Evolutionary conservation across 2,797 vertebrate species (phyloP).

Genomic region (Brachyrhaphis roseni): DNA sequence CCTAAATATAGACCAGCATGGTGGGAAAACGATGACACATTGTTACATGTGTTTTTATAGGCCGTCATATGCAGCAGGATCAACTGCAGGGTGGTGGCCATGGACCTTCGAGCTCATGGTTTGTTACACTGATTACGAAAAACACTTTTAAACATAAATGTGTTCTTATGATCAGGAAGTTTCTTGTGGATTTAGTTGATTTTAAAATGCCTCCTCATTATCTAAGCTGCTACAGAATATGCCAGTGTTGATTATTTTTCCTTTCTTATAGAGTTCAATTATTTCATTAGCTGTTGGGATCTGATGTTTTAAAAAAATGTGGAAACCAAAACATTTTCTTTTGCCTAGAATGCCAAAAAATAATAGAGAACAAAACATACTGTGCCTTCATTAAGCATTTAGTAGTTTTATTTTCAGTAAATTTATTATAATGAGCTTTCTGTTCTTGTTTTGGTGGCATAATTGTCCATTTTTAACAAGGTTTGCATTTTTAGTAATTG

Average conservation of each 20-base stretch:
- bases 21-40: background rate
- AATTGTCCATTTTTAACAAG: background rate
- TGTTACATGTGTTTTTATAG: conserved; percentile 74
- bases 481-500: background rate
- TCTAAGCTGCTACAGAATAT: background rate
- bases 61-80: conserved; percentile 92
- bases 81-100: conserved; percentile 92
- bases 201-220: background rate
- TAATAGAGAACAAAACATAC: background rate
- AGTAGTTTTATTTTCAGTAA: background rate
- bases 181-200: background rate
- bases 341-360: background rate
- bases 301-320: background rate
- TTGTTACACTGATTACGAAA: conserved; percentile 46
- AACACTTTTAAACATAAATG: background rate
- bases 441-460: background rate
- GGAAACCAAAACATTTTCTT: background rate
- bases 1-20: background rate
- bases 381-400: background rate
- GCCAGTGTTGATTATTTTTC: background rate
- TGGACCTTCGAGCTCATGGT: conserved; percentile 97
- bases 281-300: background rate
- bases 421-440: background rate
- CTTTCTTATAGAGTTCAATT: background rate
- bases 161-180: background rate